Conservation (phyloP, 2,888 invertebrate genomes). For the Pseudeuparius sepicola region DNA sequence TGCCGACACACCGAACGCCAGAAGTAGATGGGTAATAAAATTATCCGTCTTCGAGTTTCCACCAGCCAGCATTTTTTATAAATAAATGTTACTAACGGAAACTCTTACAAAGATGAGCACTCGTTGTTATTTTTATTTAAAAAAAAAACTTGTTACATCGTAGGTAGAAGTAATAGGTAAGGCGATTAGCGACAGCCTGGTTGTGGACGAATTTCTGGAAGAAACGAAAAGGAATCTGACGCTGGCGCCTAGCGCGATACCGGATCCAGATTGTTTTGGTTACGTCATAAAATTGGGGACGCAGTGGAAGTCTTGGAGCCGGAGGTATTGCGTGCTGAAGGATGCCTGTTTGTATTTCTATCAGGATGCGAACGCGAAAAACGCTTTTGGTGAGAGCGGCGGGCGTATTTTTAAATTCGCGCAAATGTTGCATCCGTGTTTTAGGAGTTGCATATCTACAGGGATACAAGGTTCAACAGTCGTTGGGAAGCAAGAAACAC, state of each 20-base stretch:
- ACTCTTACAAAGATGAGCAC: constrained; percentile 13
- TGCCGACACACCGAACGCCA: constrained; percentile 62
- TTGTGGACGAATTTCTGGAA: constrained; percentile 57
- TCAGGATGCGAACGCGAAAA: constrained; percentile 76
- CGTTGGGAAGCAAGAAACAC: constrained; percentile 79
- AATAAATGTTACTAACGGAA: too few species aligned
- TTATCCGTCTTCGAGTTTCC: too few species aligned
- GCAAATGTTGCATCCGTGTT: constrained; percentile 19
- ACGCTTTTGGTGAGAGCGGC: constrained; percentile 81
- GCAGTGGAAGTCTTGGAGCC: constrained; percentile 82
- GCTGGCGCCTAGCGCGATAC: constrained; percentile 68
- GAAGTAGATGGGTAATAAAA: constrained; percentile 41
- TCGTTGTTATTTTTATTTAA: constrained; percentile 1
- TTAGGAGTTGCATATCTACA: constrained; percentile 87
- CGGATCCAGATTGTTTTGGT: constrained; percentile 86
- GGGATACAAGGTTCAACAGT: constrained; percentile 83
- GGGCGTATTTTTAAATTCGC: constrained; percentile 3
- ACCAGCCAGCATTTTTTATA: too few species aligned
- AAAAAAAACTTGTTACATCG: too few species aligned
- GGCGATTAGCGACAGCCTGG: constrained; percentile 52
- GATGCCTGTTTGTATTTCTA: constrained; percentile 93
- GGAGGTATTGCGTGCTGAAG: constrained; percentile 87
- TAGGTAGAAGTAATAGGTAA: constrained; percentile 56
- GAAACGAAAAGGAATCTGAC: constrained; percentile 71
- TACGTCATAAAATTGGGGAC: constrained; percentile 79